phyloP scores from a whole-genome alignment of 2,113 vertebrate species.

The Erinaceus europaeus region DNA sequence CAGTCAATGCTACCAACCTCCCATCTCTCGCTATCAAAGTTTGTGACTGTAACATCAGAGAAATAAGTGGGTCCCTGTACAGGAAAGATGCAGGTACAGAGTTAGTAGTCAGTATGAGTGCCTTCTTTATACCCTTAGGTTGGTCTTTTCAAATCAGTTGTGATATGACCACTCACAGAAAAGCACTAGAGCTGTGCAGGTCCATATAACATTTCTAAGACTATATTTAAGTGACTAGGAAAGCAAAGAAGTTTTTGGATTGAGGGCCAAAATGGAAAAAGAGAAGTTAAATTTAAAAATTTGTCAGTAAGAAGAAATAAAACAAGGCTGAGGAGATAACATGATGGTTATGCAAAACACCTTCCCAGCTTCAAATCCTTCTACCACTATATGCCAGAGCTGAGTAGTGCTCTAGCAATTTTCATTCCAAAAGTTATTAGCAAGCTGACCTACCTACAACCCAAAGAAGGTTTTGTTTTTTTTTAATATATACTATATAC shows the following conservation, averaged over 20 bases:
- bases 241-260: conserved; percentile 2
- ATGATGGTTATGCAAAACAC: too few species aligned
- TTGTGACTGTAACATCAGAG: neutral
- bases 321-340: neutral
- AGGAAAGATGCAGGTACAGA: neutral
- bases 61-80: neutral
- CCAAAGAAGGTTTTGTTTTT: too few species aligned
- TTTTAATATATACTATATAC: neutral
- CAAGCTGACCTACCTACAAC: neutral
- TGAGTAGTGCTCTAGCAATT: too few species aligned
- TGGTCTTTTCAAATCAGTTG: neutral
- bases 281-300: neutral
- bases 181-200: neutral
- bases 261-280: neutral
- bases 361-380: too few species aligned
- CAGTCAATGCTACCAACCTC: neutral
- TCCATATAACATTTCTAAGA: neutral
- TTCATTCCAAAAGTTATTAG: neutral
- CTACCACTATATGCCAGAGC: too few species aligned
- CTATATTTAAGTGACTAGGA: neutral
- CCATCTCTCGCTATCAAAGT: neutral
- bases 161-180: neutral
- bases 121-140: neutral
- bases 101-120: neutral
- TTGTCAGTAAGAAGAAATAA: conserved; percentile 13